These are phyloP conservation scores for Pseudomugil tenellus DNA, from an alignment of 2,797 vertebrate species.

Conservation along the genomic window DNA sequence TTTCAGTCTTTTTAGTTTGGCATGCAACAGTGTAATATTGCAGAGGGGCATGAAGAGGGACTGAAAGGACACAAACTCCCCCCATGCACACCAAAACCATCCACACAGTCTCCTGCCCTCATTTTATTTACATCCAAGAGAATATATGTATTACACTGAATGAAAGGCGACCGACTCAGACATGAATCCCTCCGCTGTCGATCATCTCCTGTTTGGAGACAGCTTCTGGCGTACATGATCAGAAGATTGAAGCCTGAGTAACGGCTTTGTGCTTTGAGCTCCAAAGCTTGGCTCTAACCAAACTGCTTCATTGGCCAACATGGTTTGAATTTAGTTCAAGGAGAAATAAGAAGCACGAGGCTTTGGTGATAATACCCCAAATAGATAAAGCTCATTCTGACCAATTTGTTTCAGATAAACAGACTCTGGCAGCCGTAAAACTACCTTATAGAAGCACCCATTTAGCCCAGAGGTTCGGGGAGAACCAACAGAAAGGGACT, in stretches of 20 bases:
- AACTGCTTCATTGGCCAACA: conserved; percentile 36
- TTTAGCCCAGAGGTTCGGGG: conserved; percentile 28
- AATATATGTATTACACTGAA: neutral
- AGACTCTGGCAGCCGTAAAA: conserved; percentile 53
- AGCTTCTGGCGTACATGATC: conserved; percentile 45
- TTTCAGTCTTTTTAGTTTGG: too few species aligned
- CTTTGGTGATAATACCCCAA: conserved; percentile 50
- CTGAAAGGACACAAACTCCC: neutral
- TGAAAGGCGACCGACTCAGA: neutral
- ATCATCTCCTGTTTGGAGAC: conserved; percentile 26
- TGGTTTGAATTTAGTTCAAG: conserved; percentile 15
- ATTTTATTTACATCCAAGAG: conserved; percentile 1
- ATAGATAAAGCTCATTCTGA: conserved; percentile 66
- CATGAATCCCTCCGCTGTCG: conserved; percentile 22
- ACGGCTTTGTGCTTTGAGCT: conserved; percentile 52
- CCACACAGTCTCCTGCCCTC: neutral
- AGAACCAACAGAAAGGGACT: conserved; percentile 8
- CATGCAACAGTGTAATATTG: too few species aligned
- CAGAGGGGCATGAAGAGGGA: too few species aligned
- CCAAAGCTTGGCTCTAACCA: conserved; percentile 60
- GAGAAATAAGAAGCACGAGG: neutral
- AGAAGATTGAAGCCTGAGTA: conserved; percentile 51
- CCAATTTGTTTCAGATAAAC: conserved; percentile 71
- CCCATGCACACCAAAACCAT: neutral
- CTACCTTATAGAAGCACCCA: conserved; percentile 45